phyloP scores from a whole-genome alignment of 2,797 vertebrate genomes.

The Neosilurus mollespiculum region DNA sequence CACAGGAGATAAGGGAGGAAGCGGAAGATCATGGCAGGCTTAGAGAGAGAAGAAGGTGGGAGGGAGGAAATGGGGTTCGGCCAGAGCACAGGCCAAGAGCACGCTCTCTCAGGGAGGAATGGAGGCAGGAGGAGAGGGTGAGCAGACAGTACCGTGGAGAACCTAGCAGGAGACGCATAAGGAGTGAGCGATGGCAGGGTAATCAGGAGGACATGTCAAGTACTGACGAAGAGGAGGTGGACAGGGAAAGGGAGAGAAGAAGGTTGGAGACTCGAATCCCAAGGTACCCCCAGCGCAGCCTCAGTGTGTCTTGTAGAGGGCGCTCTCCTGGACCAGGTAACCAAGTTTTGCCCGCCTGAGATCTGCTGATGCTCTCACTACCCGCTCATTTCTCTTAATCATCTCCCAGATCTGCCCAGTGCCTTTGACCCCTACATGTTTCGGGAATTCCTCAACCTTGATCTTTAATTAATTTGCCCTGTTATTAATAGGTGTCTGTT shows the following conservation, averaged over 20 bases:
- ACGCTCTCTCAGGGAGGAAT: constrained; percentile 12
- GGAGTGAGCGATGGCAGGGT: constrained; percentile 55
- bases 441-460: background rate
- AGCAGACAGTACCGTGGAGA: constrained; percentile 20
- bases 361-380: constrained; percentile 2
- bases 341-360: constrained; percentile 49
- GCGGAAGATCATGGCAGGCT: constrained; percentile 37
- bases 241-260: constrained; percentile 52
- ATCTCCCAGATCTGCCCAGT: constrained; percentile 20
- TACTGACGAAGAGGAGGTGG: constrained; percentile 64
- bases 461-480: constrained; percentile 22
- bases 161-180: constrained; percentile 52
- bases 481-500: background rate
- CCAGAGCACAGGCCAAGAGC: constrained; percentile 21
- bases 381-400: constrained; percentile 46
- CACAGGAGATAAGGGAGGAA: constrained; percentile 52
- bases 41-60: constrained; percentile 45
- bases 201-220: constrained; percentile 57
- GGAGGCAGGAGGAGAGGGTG: constrained; percentile 44
- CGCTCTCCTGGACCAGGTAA: constrained; percentile 72
- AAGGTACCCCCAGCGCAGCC: constrained; percentile 61
- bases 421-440: constrained; percentile 19
- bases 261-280: constrained; percentile 54
- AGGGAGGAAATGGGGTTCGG: constrained; percentile 30
- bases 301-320: constrained; percentile 63